These are phyloP conservation scores for Cerastoderma edule DNA, from an alignment of 2,888 invertebrate species.

Conservation along the genomic window DNA sequence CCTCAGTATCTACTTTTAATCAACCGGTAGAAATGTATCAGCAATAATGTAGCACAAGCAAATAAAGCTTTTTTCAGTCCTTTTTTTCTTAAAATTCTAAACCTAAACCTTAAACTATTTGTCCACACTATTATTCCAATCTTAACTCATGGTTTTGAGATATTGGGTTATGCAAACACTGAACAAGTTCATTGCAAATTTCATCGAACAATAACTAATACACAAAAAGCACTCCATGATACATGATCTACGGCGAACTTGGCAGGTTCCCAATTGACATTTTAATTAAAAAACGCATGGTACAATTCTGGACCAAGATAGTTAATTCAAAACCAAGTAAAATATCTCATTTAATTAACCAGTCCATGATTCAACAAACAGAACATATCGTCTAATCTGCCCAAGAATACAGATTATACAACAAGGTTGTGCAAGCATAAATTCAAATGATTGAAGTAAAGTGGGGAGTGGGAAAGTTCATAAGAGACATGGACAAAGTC, in stretches of 20 bases:
- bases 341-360: not conserved
- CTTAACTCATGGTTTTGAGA: conserved; percentile 23
- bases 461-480: too few relatives aligned
- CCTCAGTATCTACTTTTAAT: conserved; percentile 19
- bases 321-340: not conserved
- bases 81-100: not conserved
- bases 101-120: conserved; percentile 28
- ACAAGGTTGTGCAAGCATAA: too few relatives aligned
- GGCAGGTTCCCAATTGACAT: conserved; percentile 34
- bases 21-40: conserved; percentile 14
- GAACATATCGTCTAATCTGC: too few relatives aligned
- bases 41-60: conserved; percentile 15
- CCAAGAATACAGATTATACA: too few relatives aligned
- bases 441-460: too few relatives aligned
- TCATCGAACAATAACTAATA: conserved; percentile 13
- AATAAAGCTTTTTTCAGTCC: conserved; percentile 22
- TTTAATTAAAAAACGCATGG: conserved; percentile 21
- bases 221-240: conserved; percentile 22
- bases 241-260: conserved; percentile 28
- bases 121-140: conserved; percentile 33
- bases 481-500: too few relatives aligned
- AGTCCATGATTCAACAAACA: too few relatives aligned
- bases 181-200: conserved; percentile 27
- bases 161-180: conserved; percentile 26
- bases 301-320: not conserved